phyloP scores from a whole-genome alignment of 2,888 invertebrate species.

The Muschampia plurimacula region DNA sequence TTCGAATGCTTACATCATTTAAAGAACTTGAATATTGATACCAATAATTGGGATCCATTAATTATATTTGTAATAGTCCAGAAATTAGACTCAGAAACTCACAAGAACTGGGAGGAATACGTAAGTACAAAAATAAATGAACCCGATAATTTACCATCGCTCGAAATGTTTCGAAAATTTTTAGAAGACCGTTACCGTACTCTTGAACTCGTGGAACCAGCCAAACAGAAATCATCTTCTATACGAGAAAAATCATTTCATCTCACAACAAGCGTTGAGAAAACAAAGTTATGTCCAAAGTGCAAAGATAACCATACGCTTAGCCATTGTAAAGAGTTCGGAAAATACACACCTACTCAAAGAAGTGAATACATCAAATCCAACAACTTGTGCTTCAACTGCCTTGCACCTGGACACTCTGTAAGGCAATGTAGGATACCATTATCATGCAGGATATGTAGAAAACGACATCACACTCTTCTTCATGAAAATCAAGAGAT shows the following conservation, averaged over 20 bases:
- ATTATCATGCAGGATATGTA: slow-evolving; percentile 46
- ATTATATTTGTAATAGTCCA: slow-evolving; percentile 46
- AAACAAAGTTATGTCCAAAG: slow-evolving; percentile 15
- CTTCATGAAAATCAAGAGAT: slow-evolving; percentile 42
- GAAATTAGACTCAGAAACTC: slow-evolving; percentile 46
- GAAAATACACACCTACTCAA: slow-evolving; percentile 40
- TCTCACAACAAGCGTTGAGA: slow-evolving; percentile 18
- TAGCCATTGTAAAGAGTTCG: slow-evolving; percentile 48
- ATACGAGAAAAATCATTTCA: slow-evolving; percentile 38
- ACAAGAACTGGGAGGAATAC: slow-evolving; percentile 45
- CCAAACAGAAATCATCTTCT: slow-evolving; percentile 5
- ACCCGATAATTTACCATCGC: slow-evolving; percentile 25
- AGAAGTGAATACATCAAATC: slow-evolving; percentile 44
- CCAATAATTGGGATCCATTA: slow-evolving; percentile 44
- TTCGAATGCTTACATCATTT: slow-evolving; percentile 35
- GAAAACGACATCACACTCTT: slow-evolving; percentile 47
- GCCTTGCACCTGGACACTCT: slow-evolving; percentile 45
- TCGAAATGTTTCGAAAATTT: slow-evolving; percentile 23
- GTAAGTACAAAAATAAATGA: slow-evolving; percentile 18
- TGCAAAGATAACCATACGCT: slow-evolving; percentile 20
- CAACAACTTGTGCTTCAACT: slow-evolving; percentile 48
- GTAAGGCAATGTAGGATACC: slow-evolving; percentile 40
- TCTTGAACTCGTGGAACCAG: slow-evolving; percentile 17
- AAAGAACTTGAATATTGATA: slow-evolving; percentile 18
- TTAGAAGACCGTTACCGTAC: slow-evolving; percentile 32